phyloP scores from a whole-genome alignment of 2,888 invertebrate genomes.

The Busseola fusca region DNA sequence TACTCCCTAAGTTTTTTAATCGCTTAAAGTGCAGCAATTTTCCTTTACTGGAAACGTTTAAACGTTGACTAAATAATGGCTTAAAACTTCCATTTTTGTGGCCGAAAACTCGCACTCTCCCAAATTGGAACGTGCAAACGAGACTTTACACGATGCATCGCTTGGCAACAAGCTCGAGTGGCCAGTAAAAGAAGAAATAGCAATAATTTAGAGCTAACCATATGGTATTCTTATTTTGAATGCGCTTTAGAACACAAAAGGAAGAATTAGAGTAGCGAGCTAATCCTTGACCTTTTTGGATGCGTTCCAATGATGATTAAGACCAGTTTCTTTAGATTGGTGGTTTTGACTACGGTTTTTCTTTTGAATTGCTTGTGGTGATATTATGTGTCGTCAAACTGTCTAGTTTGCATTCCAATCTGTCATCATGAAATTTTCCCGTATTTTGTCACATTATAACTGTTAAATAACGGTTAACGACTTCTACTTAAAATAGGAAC shows the following conservation, averaged over 20 bases:
- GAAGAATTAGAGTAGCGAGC: slow-evolving; percentile 54
- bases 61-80: slow-evolving; percentile 5
- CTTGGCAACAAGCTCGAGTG: slow-evolving; percentile 48
- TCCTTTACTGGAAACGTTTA: neutral
- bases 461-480: neutral
- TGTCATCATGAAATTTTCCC: slow-evolving; percentile 26
- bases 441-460: neutral
- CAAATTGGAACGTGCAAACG: slow-evolving; percentile 33
- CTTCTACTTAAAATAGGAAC: neutral
- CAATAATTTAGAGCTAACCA: slow-evolving; percentile 59
- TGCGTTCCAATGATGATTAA: slow-evolving; percentile 57
- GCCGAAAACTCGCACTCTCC: slow-evolving; percentile 16
- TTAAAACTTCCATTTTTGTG: neutral
- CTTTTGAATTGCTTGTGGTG: slow-evolving; percentile 25
- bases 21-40: slow-evolving; percentile 5
- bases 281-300: slow-evolving; percentile 65
- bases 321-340: slow-evolving; percentile 41
- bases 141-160: slow-evolving; percentile 24
- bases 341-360: slow-evolving; percentile 9
- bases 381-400: slow-evolving; percentile 33
- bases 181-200: slow-evolving; percentile 55
- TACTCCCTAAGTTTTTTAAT: neutral
- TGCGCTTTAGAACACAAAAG: slow-evolving; percentile 55
- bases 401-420: slow-evolving; percentile 16
- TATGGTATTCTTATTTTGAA: slow-evolving; percentile 58